A percentile compares a stretch with the other conserved stretches of the same genome.
Evolutionary conservation across 2,113 vertebrate genomes (phyloP).

Genomic region (Semnornis frantzii): DNA sequence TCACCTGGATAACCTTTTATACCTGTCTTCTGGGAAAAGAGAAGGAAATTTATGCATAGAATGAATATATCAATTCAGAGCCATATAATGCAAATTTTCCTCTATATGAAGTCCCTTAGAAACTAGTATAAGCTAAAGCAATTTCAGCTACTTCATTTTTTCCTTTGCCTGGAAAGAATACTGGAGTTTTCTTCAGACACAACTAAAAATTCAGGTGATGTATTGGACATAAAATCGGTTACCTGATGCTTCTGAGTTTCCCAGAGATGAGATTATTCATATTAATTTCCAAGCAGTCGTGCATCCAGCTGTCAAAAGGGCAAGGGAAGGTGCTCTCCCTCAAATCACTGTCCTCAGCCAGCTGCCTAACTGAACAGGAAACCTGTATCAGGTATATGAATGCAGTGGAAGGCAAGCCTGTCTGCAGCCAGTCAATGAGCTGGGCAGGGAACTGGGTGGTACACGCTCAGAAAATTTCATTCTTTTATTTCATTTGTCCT

Average conservation of each 20-base stretch:
- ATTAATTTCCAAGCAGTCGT: neutral
- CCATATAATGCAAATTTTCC: neutral
- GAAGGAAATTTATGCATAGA: neutral
- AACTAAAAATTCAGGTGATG: neutral
- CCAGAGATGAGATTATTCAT: neutral
- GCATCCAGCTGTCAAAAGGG: neutral
- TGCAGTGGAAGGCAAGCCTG: neutral
- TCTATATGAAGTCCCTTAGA: neutral
- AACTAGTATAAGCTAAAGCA: neutral
- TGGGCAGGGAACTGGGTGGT: neutral
- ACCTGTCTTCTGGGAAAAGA: neutral
- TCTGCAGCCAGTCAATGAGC: neutral
- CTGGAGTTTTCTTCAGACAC: neutral
- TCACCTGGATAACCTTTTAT: neutral
- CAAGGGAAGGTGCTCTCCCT: neutral
- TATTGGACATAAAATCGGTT: neutral
- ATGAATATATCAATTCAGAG: neutral
- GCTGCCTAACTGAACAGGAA: neutral
- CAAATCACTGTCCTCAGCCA: neutral
- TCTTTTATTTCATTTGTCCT: neutral
- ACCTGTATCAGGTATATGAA: neutral
- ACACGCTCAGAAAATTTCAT: neutral
- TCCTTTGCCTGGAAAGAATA: neutral
- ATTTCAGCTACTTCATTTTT: neutral
- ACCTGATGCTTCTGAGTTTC: neutral